Evolutionary conservation across 2,888 invertebrate genomes (phyloP).

Genomic region (Gnatocerus cornutus): DNA sequence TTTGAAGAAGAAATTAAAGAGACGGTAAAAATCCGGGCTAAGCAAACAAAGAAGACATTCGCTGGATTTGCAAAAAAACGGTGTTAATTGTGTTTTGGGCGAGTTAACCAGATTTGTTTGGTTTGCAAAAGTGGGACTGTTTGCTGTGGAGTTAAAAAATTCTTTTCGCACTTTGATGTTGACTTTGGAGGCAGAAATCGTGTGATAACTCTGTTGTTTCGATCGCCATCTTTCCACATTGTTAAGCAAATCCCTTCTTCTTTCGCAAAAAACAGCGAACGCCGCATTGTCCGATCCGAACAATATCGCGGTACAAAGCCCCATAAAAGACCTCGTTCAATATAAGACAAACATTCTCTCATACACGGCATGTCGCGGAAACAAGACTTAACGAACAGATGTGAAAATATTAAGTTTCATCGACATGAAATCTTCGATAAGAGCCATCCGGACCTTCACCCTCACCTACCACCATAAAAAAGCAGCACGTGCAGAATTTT

Average conservation of each 20-base stretch:
- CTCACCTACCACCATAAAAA: conserved; percentile 26
- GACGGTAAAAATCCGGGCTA: conserved; percentile 36
- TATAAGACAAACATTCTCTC: conserved; percentile 45
- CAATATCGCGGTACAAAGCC: conserved; percentile 21
- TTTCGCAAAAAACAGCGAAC: conserved; percentile 1
- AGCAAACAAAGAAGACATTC: conserved; percentile 6
- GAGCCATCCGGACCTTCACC: conserved; percentile 14
- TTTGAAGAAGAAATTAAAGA: conserved; percentile 41
- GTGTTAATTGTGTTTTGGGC: conserved; percentile 38
- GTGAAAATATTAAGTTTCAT: conserved; percentile 56
- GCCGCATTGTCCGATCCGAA: conserved; percentile 11
- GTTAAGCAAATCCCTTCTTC: conserved; percentile 2
- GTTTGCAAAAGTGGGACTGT: conserved; percentile 29
- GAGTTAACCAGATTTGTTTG: conserved; percentile 41
- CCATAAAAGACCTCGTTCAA: conserved; percentile 24
- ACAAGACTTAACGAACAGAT: conserved; percentile 51
- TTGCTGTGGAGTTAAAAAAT: conserved; percentile 16
- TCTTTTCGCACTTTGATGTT: conserved; percentile 17
- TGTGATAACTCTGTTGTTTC: conserved; percentile 3
- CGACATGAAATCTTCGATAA: conserved; percentile 42
- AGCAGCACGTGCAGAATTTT: conserved; percentile 48
- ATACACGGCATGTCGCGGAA: conserved; percentile 34
- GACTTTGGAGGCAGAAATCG: not conserved
- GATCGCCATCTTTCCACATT: not conserved
- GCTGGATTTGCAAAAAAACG: conserved; percentile 36